phyloP scores from a whole-genome alignment of 2,797 vertebrate species.

The Lycodopsis pacificus region DNA sequence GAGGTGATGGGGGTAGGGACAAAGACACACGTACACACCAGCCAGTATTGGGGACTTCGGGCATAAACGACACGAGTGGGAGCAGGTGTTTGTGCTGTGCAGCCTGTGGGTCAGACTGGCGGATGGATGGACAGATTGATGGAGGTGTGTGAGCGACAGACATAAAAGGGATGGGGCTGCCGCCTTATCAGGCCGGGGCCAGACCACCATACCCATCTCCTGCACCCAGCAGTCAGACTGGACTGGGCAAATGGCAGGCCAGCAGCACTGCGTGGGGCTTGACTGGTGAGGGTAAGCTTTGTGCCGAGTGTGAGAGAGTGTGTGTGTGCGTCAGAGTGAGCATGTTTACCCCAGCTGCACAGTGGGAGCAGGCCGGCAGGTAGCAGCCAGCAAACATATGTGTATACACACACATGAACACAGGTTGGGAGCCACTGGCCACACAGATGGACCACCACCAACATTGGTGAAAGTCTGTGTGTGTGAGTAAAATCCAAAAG shows the following conservation, averaged over 20 bases:
- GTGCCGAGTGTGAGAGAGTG: constrained; percentile 27
- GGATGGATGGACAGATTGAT: constrained; percentile 68
- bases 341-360: constrained; percentile 61
- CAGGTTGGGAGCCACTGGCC: constrained; percentile 47
- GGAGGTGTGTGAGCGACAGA: constrained; percentile 63
- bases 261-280: constrained; percentile 61
- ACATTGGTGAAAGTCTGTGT: constrained; percentile 35
- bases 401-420: constrained; percentile 57
- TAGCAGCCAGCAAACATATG: constrained; percentile 64
- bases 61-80: constrained; percentile 59
- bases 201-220: constrained; percentile 62
- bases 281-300: constrained; percentile 64
- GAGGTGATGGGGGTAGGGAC: constrained; percentile 56
- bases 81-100: constrained; percentile 74
- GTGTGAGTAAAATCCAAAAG: constrained; percentile 39
- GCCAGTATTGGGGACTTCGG: constrained; percentile 52
- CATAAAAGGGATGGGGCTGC: constrained; percentile 51
- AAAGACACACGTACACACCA: constrained; percentile 45
- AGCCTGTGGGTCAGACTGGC: constrained; percentile 68
- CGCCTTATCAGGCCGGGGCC: constrained; percentile 77
- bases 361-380: constrained; percentile 56
- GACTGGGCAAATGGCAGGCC: constrained; percentile 66
- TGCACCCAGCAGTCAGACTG: constrained; percentile 70
- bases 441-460: constrained; percentile 58
- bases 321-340: constrained; percentile 39